These are phyloP conservation scores for Pristionchus pacificus DNA, from an alignment of 1,140 invertebrate genomes.

Conservation along the genomic window DNA sequence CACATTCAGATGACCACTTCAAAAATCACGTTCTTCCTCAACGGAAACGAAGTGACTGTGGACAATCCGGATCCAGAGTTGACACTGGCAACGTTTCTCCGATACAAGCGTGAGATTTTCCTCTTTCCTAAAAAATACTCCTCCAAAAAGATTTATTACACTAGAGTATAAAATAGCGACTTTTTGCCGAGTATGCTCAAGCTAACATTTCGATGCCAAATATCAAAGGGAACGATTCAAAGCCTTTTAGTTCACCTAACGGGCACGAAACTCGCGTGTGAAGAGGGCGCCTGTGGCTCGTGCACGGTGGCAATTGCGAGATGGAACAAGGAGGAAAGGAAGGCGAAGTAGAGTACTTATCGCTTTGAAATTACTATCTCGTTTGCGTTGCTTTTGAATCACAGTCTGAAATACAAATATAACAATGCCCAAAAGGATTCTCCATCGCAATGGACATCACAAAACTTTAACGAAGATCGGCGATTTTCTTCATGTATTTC, in stretches of 20 bases:
- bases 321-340: slow-evolving; percentile 62
- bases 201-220: too few species aligned
- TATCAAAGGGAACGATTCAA: too few species aligned
- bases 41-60: slow-evolving; percentile 31
- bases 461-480: too few species aligned
- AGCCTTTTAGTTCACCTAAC: slow-evolving; percentile 70
- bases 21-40: slow-evolving; percentile 27
- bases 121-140: background rate
- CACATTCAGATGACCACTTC: background rate
- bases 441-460: too few species aligned
- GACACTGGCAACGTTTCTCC: slow-evolving; percentile 29
- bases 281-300: slow-evolving; percentile 84
- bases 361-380: too few species aligned
- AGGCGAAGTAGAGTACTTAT: slow-evolving; percentile 65
- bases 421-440: too few species aligned
- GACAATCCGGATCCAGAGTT: slow-evolving; percentile 31
- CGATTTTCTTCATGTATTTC: too few species aligned
- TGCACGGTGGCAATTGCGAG: slow-evolving; percentile 86
- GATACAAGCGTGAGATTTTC: slow-evolving; percentile 35
- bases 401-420: too few species aligned
- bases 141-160: slow-evolving; percentile 4
- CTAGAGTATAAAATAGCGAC: too few species aligned
- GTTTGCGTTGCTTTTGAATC: too few species aligned
- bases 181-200: too few species aligned
- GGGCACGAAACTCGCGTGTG: slow-evolving; percentile 84